Conservation (phyloP, 2,888 invertebrate species). For the Luffia ferchaultella region DNA sequence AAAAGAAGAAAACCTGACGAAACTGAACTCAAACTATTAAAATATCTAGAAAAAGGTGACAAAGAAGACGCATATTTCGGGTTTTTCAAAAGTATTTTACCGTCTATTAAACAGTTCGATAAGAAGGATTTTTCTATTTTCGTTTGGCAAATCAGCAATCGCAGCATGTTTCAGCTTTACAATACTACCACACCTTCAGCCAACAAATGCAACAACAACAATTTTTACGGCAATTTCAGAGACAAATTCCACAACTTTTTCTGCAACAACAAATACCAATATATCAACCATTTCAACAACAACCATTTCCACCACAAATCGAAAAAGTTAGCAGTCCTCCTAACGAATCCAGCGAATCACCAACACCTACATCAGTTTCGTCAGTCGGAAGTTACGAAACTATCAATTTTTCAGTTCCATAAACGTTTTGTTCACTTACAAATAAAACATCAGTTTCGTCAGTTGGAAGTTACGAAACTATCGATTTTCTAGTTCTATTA, state of each 20-base stretch:
- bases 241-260: background rate
- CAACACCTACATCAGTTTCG: background rate
- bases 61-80: too few relatives aligned
- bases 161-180: background rate
- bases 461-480: background rate
- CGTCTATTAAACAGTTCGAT: too few relatives aligned
- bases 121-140: too few relatives aligned
- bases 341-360: background rate
- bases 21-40: too few relatives aligned
- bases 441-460: background rate
- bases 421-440: too few relatives aligned
- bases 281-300: background rate
- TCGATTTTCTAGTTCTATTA: background rate
- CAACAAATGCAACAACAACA: background rate
- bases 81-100: too few relatives aligned
- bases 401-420: background rate
- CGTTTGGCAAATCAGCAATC: background rate
- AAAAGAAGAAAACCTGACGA: too few relatives aligned
- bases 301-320: background rate
- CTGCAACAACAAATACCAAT: background rate
- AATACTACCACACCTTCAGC: background rate
- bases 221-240: background rate
- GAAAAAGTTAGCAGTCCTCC: background rate
- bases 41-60: too few relatives aligned
- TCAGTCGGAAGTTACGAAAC: background rate